Evolutionary conservation across 2,888 invertebrate genomes (phyloP).

Genomic region (Drosophila sordidapex): DNA sequence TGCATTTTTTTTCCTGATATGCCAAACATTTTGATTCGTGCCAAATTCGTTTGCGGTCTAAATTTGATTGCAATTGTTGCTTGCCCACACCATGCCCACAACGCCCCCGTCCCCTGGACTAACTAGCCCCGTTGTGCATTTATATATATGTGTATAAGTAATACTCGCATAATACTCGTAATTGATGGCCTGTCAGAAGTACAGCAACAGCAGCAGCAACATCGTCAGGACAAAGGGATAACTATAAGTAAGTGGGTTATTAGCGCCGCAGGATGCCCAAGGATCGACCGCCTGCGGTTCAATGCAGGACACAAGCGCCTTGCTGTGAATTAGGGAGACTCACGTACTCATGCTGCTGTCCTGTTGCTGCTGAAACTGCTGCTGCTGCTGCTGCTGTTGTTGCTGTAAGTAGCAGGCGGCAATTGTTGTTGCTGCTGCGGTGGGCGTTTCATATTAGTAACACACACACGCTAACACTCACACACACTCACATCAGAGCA

Average conservation of each 20-base stretch:
- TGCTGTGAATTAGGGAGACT: slow-evolving; percentile 73
- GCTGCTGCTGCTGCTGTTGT: slow-evolving; percentile 16
- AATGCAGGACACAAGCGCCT: slow-evolving; percentile 59
- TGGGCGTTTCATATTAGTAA: slow-evolving; percentile 75
- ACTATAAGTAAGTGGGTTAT: slow-evolving; percentile 83
- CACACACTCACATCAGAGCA: not conserved
- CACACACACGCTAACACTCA: slow-evolving; percentile 45
- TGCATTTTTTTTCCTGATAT: slow-evolving; percentile 15
- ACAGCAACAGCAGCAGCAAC: slow-evolving; percentile 23
- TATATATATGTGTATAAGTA: slow-evolving; percentile 33
- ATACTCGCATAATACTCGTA: slow-evolving; percentile 59
- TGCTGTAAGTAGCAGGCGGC: slow-evolving; percentile 26
- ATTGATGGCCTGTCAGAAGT: slow-evolving; percentile 68
- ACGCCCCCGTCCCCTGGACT: not conserved
- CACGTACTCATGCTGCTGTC: slow-evolving; percentile 52
- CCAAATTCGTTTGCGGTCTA: slow-evolving; percentile 58
- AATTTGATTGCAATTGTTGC: slow-evolving; percentile 68
- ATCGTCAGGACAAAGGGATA: slow-evolving; percentile 68
- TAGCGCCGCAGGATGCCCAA: slow-evolving; percentile 78
- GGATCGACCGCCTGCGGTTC: slow-evolving; percentile 54
- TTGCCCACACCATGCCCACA: slow-evolving; percentile 15
- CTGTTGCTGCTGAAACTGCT: slow-evolving; percentile 7
- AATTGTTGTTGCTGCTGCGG: slow-evolving; percentile 51
- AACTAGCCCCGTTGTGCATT: slow-evolving; percentile 28
- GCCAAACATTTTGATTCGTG: slow-evolving; percentile 11